phyloP scores from a whole-genome alignment of 2,113 vertebrate genomes.

The Oreochromis spilurus region DNA sequence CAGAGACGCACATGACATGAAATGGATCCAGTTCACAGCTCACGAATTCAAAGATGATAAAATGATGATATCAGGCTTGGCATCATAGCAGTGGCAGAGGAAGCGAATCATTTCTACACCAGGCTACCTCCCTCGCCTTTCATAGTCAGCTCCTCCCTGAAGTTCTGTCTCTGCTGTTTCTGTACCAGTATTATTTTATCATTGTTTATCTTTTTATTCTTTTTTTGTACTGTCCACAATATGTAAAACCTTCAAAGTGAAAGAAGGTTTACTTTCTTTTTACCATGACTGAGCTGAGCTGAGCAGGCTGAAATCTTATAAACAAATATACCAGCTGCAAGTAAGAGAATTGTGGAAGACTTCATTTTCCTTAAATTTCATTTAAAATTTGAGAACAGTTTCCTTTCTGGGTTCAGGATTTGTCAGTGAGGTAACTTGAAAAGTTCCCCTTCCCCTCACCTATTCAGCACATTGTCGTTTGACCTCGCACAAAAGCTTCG shows the following conservation, averaged over 20 bases:
- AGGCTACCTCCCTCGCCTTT: neutral
- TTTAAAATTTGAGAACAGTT: neutral
- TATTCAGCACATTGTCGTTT: neutral
- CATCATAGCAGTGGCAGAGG: neutral
- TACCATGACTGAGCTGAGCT: neutral
- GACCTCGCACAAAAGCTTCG: neutral
- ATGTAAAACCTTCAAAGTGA: neutral
- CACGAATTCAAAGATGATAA: neutral
- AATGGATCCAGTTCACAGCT: neutral
- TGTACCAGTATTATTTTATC: neutral
- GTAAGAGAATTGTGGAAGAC: neutral
- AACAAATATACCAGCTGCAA: neutral
- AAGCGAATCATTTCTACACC: neutral
- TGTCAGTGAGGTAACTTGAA: neutral
- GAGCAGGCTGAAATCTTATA: neutral
- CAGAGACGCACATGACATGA: neutral
- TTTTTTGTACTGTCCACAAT: neutral
- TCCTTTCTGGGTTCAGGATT: neutral
- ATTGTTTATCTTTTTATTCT: neutral
- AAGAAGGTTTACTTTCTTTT: fast-evolving
- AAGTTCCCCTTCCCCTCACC: neutral
- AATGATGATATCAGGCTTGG: neutral
- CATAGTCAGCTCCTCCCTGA: neutral
- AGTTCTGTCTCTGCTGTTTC: neutral
- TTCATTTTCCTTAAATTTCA: neutral